These are phyloP conservation scores for Rhombomys opimus DNA, from an alignment of 2,113 vertebrate genomes.

Conservation along the genomic window DNA sequence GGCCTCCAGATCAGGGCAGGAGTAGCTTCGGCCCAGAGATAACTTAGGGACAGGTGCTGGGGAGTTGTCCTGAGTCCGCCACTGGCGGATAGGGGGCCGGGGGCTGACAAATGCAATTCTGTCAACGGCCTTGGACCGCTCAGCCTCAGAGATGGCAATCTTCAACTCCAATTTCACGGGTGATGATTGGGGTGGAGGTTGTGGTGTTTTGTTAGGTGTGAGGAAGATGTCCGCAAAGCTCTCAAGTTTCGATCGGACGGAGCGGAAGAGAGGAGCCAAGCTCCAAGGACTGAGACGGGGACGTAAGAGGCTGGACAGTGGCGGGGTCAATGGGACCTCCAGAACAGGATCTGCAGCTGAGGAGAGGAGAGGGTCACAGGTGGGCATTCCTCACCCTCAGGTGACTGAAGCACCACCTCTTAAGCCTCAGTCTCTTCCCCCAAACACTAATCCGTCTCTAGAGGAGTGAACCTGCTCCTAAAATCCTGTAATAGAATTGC, in stretches of 20 bases:
- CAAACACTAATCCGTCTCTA: neutral
- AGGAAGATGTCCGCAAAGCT: slow-evolving; percentile 95
- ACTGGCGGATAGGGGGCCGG: slow-evolving; percentile 83
- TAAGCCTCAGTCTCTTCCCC: neutral
- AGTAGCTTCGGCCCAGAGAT: slow-evolving; percentile 88
- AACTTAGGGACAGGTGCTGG: slow-evolving; percentile 57
- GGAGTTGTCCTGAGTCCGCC: slow-evolving; percentile 75
- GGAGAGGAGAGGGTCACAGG: slow-evolving; percentile 65
- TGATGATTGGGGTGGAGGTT: slow-evolving; percentile 52
- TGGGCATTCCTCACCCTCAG: slow-evolving; percentile 12
- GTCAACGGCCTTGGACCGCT: slow-evolving; percentile 64
- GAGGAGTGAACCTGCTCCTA: neutral
- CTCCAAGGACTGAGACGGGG: slow-evolving; percentile 87
- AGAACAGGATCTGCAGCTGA: slow-evolving; percentile 68
- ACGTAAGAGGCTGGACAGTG: slow-evolving; percentile 80
- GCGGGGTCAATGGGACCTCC: slow-evolving; percentile 67
- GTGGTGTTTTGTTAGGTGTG: slow-evolving; percentile 86
- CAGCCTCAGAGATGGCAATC: slow-evolving; percentile 82
- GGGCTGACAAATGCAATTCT: slow-evolving; percentile 70
- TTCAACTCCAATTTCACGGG: slow-evolving; percentile 83
- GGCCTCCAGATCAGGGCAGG: slow-evolving; percentile 87
- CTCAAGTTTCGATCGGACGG: slow-evolving; percentile 92
- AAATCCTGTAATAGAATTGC: neutral
- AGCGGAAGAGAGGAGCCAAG: slow-evolving; percentile 91
- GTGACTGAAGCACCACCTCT: neutral